Conservation (phyloP, 2,113 vertebrate genomes). For the Zosterops japonicus region DNA sequence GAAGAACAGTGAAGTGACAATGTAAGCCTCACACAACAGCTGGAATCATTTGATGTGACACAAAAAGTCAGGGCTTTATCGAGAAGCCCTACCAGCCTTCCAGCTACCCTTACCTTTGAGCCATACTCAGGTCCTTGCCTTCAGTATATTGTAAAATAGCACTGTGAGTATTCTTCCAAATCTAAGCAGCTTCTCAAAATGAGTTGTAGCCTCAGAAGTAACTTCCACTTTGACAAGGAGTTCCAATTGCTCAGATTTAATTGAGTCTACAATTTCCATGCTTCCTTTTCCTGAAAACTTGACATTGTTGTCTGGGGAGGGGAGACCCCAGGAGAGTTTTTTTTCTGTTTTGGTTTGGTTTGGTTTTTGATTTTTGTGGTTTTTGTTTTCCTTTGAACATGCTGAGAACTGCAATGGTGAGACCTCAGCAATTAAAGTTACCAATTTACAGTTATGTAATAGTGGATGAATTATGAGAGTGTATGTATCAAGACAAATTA, state of each 20-base stretch:
- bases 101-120: not conserved
- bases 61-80: not conserved
- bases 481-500: not conserved
- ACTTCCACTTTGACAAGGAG: not conserved
- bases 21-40: not conserved
- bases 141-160: not conserved
- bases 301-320: not conserved
- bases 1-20: not conserved
- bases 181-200: not conserved
- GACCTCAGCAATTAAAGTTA: not conserved
- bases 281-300: constrained; percentile 4
- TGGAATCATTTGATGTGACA: not conserved
- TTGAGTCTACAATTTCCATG: not conserved
- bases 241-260: not conserved
- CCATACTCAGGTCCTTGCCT: not conserved
- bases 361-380: not conserved
- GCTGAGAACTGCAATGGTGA: not conserved
- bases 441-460: not conserved
- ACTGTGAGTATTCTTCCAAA: not conserved
- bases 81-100: not conserved
- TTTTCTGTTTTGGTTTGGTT: not conserved
- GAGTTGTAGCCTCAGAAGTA: not conserved
- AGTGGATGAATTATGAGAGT: not conserved
- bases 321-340: not conserved
- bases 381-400: not conserved